These are phyloP conservation scores for Cyrtonyx montezumae DNA, from an alignment of 2,113 vertebrate genomes.

Conservation along the genomic window DNA sequence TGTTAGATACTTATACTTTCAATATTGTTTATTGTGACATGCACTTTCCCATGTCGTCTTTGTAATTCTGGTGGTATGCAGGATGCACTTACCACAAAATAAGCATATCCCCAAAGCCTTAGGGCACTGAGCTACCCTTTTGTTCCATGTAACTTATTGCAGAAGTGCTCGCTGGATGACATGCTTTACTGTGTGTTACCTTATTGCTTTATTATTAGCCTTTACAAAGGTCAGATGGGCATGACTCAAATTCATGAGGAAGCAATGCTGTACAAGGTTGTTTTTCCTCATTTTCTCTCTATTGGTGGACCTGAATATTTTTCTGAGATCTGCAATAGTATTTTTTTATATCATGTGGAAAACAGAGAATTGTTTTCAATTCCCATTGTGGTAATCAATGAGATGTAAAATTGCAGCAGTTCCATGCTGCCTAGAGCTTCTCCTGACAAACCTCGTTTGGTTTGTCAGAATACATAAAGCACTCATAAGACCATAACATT, in stretches of 20 bases:
- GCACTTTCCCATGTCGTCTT: background rate
- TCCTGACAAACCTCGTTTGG: conserved; percentile 66
- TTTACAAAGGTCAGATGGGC: conserved; percentile 25
- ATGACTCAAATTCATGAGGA: background rate
- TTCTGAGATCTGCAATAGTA: background rate
- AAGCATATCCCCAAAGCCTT: background rate
- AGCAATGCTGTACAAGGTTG: background rate
- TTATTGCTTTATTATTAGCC: conserved; percentile 62
- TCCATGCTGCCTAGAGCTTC: conserved; percentile 64
- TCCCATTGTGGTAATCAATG: conserved; percentile 69
- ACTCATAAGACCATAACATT: conserved; percentile 53
- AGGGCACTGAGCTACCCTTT: conserved; percentile 20
- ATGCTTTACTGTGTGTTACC: background rate
- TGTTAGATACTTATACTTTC: background rate
- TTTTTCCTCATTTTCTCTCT: background rate
- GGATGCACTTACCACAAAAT: background rate
- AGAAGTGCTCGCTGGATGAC: conserved; percentile 5
- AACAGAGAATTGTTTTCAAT: conserved; percentile 42
- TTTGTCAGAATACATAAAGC: conserved; percentile 71
- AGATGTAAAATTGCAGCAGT: conserved; percentile 75
- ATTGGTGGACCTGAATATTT: background rate
- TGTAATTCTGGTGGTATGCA: background rate
- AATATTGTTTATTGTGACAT: background rate
- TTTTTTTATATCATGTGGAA: conserved; percentile 32
- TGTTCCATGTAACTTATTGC: conserved; percentile 32